These are phyloP conservation scores for Vanessa atalanta DNA, from an alignment of 1,140 invertebrate species.

Conservation along the genomic window DNA sequence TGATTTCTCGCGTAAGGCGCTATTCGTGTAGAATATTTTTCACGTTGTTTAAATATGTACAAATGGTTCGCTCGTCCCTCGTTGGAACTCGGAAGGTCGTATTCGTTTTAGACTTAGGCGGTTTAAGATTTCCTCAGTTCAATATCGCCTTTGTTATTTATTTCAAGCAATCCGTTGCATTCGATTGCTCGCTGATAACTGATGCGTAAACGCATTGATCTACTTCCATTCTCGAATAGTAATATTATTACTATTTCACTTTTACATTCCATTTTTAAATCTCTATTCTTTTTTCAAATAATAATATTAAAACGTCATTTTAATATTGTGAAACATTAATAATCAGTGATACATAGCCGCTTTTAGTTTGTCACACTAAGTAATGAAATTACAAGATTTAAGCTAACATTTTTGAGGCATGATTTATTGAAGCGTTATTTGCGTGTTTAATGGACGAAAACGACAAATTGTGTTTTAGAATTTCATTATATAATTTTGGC, in stretches of 20 bases:
- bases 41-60: slow-evolving; percentile 54
- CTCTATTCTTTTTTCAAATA: not conserved
- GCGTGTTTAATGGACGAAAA: slow-evolving; percentile 5
- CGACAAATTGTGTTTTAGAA: slow-evolving; percentile 12
- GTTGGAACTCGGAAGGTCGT: slow-evolving; percentile 36
- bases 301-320: not conserved
- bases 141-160: slow-evolving; percentile 17
- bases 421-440: slow-evolving; percentile 7
- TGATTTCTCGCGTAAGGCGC: slow-evolving; percentile 48
- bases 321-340: too few relatives aligned
- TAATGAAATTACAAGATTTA: not conserved
- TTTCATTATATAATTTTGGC: slow-evolving; percentile 21
- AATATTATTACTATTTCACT: too few relatives aligned
- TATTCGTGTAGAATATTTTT: slow-evolving; percentile 46
- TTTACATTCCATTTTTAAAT: too few relatives aligned
- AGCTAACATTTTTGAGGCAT: slow-evolving; percentile 1
- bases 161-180: not conserved
- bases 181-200: not conserved
- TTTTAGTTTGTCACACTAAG: not conserved
- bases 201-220: not conserved
- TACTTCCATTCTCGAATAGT: too few relatives aligned
- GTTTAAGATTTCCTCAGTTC: slow-evolving; percentile 22
- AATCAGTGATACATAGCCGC: not conserved
- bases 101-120: slow-evolving; percentile 35
- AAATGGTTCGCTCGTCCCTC: slow-evolving; percentile 42